phyloP scores from a whole-genome alignment of 2,113 vertebrate genomes.

The Daphoenositta chrysoptera region DNA sequence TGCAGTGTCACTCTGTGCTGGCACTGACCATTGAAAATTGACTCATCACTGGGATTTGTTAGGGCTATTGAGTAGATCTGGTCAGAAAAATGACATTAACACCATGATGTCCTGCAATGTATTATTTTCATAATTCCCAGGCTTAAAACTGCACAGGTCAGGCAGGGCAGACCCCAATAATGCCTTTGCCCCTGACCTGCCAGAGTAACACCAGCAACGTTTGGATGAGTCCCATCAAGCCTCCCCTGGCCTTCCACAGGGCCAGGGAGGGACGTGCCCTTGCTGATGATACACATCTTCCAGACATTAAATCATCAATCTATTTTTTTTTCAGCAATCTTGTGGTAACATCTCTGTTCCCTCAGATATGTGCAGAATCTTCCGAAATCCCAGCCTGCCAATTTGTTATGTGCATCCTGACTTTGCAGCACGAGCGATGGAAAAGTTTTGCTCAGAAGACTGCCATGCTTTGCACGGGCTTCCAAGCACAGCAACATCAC shows the following conservation, averaged over 20 bases:
- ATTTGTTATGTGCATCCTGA: neutral
- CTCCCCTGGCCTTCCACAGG: neutral
- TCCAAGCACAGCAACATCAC: neutral
- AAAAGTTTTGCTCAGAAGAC: neutral
- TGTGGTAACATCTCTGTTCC: neutral
- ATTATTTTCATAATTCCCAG: neutral
- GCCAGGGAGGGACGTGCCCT: neutral
- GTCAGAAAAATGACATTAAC: neutral
- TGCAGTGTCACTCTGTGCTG: neutral
- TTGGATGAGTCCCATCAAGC: neutral
- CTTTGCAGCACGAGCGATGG: neutral
- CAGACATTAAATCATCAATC: neutral
- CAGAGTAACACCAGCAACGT: fast-evolving
- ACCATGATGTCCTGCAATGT: neutral
- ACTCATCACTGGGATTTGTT: neutral
- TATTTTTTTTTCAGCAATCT: neutral
- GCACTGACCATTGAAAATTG: neutral
- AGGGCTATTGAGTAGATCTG: neutral
- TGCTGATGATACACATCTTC: neutral
- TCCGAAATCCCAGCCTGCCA: neutral
- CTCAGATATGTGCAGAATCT: conserved; percentile 8
- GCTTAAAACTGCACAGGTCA: neutral
- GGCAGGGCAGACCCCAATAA: neutral
- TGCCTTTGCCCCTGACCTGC: neutral
- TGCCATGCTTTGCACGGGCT: neutral